Conservation (phyloP, 2,888 invertebrate genomes). For the Keiferia lycopersicella region DNA sequence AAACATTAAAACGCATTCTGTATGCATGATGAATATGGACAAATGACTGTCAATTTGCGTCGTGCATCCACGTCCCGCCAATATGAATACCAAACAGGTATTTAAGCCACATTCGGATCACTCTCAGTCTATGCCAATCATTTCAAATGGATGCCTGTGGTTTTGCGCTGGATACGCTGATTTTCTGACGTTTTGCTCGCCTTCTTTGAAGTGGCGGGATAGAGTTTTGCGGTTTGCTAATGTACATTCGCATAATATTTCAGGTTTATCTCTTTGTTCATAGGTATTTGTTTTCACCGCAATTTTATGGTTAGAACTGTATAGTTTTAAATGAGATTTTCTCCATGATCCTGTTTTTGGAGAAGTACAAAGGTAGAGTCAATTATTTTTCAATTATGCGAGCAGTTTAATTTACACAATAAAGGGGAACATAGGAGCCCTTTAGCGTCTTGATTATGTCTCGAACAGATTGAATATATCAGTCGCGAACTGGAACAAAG, state of each 20-base stretch:
- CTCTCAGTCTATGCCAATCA: constrained; percentile 68
- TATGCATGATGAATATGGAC: constrained; percentile 58
- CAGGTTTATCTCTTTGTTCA: not conserved
- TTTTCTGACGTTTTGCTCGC: constrained; percentile 7
- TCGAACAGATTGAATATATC: constrained; percentile 73
- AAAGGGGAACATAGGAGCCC: constrained; percentile 39
- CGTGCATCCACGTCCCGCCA: constrained; percentile 52
- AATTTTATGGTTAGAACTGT: not conserved
- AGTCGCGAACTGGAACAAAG: constrained; percentile 65
- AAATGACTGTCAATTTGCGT: constrained; percentile 72
- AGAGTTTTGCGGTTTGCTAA: constrained; percentile 7
- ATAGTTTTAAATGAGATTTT: not conserved
- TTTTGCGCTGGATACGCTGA: constrained; percentile 39
- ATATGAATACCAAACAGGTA: constrained; percentile 77
- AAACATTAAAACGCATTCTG: not conserved
- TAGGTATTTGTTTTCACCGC: constrained; percentile 9
- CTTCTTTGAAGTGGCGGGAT: constrained; percentile 16
- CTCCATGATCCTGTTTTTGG: not conserved
- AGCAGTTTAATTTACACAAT: not conserved
- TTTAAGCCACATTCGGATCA: constrained; percentile 75
- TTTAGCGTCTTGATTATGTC: constrained; percentile 67
- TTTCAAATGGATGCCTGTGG: constrained; percentile 70
- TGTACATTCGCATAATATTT: not conserved
- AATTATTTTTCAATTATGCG: not conserved
- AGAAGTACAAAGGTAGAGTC: not conserved